A percentile compares a stretch with the other conserved stretches of the same genome.
phyloP scores from a whole-genome alignment of 1,140 invertebrate genomes.

The Aphelenchoides avenae region DNA sequence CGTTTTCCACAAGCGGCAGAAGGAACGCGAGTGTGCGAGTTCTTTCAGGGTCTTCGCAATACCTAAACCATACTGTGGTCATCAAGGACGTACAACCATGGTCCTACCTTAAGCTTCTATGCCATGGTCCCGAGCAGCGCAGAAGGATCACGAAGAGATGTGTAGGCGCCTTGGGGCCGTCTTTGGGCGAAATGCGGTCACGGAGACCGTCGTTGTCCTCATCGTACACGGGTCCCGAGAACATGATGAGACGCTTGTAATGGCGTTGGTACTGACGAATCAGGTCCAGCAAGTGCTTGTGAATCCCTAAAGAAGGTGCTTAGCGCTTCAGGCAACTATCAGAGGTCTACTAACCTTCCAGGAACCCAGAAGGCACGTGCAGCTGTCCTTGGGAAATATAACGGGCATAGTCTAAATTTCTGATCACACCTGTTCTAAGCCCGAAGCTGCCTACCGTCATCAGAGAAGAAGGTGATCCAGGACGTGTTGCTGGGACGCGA shows the following conservation, averaged over 20 bases:
- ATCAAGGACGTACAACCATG: too few species aligned
- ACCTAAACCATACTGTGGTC: too few species aligned
- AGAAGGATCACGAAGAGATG: slow-evolving; percentile 32
- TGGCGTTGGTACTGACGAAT: slow-evolving; percentile 13
- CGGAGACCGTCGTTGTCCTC: slow-evolving; percentile 18
- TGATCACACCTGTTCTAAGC: too few species aligned
- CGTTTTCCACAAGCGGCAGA: slow-evolving; percentile 22
- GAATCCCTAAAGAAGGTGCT: slow-evolving; percentile 21
- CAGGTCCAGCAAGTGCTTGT: slow-evolving; percentile 19
- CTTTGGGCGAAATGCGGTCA: slow-evolving; percentile 23
- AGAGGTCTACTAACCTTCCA: too few species aligned
- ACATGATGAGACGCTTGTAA: slow-evolving; percentile 28
- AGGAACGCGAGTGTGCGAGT: slow-evolving; percentile 20
- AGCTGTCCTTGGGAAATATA: too few species aligned
- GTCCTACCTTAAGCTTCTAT: too few species aligned
- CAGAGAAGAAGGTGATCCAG: too few species aligned
- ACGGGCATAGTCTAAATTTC: too few species aligned
- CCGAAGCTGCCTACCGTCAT: too few species aligned
- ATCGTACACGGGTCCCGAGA: slow-evolving; percentile 14
- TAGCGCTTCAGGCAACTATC: too few species aligned
- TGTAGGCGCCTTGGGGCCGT: slow-evolving; percentile 11
- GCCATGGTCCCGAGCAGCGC: slow-evolving; percentile 25
- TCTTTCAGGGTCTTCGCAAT: slow-evolving; percentile 19
- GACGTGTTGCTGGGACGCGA: too few species aligned
- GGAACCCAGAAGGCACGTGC: too few species aligned